A percentile compares a stretch with the other conserved stretches of the same genome.
Evolutionary conservation across 2,797 vertebrate genomes (phyloP).

Genomic region (Enteromius unitaeniatus): DNA sequence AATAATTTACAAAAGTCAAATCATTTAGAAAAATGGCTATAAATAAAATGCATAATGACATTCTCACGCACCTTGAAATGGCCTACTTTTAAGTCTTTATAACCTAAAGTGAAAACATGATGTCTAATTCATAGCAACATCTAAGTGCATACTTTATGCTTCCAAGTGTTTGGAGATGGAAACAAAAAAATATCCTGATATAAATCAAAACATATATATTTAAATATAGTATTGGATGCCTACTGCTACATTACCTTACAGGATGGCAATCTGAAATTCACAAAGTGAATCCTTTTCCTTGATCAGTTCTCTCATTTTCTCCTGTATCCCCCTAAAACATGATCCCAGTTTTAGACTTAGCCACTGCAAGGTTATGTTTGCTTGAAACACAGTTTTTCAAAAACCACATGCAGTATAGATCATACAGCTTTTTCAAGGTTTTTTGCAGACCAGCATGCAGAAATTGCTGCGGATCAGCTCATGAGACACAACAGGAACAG

Average conservation of each 20-base stretch:
- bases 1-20: not conserved
- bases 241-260: not conserved
- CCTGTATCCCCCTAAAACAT: not conserved
- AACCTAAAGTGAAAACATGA: not conserved
- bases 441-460: slow-evolving; percentile 13
- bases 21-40: too few relatives aligned
- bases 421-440: slow-evolving; percentile 1
- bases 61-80: not conserved
- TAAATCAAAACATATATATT: not conserved
- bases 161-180: not conserved
- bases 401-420: slow-evolving; percentile 23
- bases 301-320: not conserved
- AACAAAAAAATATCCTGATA: not conserved
- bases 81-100: not conserved
- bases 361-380: not conserved
- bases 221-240: not conserved
- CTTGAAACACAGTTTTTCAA: not conserved
- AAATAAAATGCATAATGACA: not conserved
- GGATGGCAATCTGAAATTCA: slow-evolving; percentile 26
- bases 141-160: not conserved
- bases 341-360: not conserved
- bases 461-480: slow-evolving; percentile 6
- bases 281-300: slow-evolving; percentile 21
- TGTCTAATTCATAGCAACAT: not conserved
- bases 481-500: not conserved